Conservation (phyloP, 2,113 vertebrate species). For the Elgaria multicarinata region DNA sequence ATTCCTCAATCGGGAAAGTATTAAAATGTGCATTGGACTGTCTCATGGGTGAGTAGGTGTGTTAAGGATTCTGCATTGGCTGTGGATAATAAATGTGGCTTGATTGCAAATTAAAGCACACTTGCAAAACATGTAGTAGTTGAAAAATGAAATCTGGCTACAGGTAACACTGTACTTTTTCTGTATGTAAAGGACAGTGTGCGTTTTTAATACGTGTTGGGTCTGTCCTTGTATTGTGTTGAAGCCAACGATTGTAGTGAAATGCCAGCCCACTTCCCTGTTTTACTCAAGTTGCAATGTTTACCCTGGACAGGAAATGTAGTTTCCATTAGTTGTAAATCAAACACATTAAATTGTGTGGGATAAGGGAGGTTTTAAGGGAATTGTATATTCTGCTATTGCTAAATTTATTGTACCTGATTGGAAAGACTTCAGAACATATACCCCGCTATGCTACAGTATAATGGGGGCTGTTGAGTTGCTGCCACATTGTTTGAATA, state of each 20-base stretch:
- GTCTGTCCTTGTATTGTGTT: not conserved
- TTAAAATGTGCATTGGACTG: not conserved
- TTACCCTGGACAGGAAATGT: not conserved
- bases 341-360: not conserved
- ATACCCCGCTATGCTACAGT: constrained; percentile 16
- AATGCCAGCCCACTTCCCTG: not conserved
- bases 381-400: not conserved
- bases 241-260: not conserved
- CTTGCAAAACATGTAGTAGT: not conserved
- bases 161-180: not conserved
- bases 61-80: not conserved
- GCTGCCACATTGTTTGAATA: constrained; percentile 25
- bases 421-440: not conserved
- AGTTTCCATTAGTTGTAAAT: not conserved
- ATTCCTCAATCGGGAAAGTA: not conserved
- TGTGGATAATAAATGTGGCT: not conserved
- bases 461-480: constrained; percentile 21
- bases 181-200: not conserved
- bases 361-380: not conserved
- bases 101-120: not conserved
- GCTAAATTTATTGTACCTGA: not conserved
- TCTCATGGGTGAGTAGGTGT: not conserved
- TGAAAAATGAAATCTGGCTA: not conserved
- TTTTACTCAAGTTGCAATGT: not conserved
- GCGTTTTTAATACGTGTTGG: rapidly evolving